These are phyloP conservation scores for Pseudoatta argentina DNA, from an alignment of 1,140 invertebrate species.

Conservation along the genomic window DNA sequence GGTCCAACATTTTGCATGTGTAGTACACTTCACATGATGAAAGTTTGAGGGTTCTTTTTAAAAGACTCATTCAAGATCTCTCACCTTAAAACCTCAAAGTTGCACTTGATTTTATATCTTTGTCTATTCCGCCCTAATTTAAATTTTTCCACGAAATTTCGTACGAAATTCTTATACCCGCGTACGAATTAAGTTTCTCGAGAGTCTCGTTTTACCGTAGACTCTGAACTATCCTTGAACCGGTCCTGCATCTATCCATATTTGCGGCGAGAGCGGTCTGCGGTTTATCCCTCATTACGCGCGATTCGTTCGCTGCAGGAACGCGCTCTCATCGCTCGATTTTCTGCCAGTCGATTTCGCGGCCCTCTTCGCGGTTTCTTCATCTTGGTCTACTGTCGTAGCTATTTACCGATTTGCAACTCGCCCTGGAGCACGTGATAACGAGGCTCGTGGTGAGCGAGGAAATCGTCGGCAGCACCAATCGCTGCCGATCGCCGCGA, in stretches of 20 bases:
- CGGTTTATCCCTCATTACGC: slow-evolving; percentile 77
- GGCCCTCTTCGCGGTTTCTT: slow-evolving; percentile 49
- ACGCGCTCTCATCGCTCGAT: slow-evolving; percentile 66
- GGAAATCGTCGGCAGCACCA: slow-evolving; percentile 42
- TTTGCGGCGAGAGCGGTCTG: slow-evolving; percentile 67
- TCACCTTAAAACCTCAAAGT: background rate
- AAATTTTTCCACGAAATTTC: background rate
- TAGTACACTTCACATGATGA: background rate
- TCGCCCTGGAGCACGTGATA: slow-evolving; percentile 73
- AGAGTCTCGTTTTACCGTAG: slow-evolving; percentile 8
- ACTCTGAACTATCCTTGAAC: slow-evolving; percentile 61
- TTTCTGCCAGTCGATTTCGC: slow-evolving; percentile 69
- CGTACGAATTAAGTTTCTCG: background rate
- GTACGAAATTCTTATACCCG: slow-evolving; percentile 15
- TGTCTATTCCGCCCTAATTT: background rate
- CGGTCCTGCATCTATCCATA: slow-evolving; percentile 72
- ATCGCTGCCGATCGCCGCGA: slow-evolving; percentile 55
- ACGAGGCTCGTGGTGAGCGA: slow-evolving; percentile 65
- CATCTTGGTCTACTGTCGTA: slow-evolving; percentile 63
- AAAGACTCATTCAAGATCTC: background rate
- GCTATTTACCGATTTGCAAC: slow-evolving; percentile 75
- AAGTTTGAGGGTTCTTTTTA: background rate
- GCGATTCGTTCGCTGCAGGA: slow-evolving; percentile 74
- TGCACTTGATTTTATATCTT: slow-evolving; percentile 2
- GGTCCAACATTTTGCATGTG: background rate